Evolutionary conservation across 1,140 invertebrate species (phyloP).

Genomic region (Amyelois transitella): DNA sequence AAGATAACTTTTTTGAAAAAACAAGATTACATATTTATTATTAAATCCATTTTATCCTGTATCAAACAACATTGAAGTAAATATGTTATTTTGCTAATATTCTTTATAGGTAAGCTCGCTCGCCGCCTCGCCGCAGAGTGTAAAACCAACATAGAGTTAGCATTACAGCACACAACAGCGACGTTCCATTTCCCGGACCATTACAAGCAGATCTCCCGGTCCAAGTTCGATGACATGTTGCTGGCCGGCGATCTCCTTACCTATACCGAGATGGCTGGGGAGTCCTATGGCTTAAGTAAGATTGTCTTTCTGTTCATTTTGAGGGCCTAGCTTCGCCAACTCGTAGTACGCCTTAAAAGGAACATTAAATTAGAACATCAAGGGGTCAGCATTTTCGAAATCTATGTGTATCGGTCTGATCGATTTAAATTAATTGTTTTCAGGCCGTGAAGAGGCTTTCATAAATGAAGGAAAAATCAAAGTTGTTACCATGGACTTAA

Average conservation of each 20-base stretch:
- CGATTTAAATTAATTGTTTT: no score
- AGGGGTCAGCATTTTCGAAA: no score
- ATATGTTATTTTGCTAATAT: no score
- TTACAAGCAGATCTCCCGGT: slow-evolving; percentile 40
- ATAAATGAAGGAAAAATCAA: slow-evolving; percentile 49
- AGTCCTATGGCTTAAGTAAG: slow-evolving; percentile 64
- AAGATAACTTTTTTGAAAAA: no score
- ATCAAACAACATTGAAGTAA: no score
- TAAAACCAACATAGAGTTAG: slow-evolving; percentile 40
- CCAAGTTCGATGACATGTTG: slow-evolving; percentile 60
- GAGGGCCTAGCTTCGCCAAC: no score
- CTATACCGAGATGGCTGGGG: slow-evolving; percentile 54
- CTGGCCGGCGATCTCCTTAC: slow-evolving; percentile 58
- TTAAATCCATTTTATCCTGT: no score
- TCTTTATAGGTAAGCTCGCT: slow-evolving; percentile 37
- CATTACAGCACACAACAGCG: slow-evolving; percentile 51
- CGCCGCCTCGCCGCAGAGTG: slow-evolving; percentile 46
- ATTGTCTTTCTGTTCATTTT: not conserved
- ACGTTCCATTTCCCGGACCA: slow-evolving; percentile 29
- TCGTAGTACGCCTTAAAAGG: no score
- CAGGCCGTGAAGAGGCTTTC: slow-evolving; percentile 56
- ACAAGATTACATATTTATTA: no score
- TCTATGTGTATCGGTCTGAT: no score
- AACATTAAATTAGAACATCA: no score
- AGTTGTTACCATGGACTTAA: slow-evolving; percentile 50